Base-by-base conservation (phyloP, 2,113 vertebrate genomes). In the Peucedramus taeniatus region DNA sequence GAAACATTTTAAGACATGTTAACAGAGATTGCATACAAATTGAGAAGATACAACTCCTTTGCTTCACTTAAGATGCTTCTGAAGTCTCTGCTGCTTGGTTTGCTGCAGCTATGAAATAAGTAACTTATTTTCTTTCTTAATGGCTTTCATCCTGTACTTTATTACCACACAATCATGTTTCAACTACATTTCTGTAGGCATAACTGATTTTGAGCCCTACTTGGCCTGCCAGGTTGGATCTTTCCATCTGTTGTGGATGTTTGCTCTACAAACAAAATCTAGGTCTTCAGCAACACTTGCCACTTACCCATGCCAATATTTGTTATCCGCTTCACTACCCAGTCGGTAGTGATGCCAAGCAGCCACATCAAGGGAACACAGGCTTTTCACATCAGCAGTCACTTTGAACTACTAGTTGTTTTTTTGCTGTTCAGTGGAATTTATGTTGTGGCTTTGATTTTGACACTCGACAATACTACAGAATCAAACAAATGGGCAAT, bases 231-330 rank as follows among this genome's bases (percentile, higher is more conserved):
- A 89, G 87, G 72, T 60, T 95, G 87, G 69, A 84, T 95, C 93
- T 94, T 95, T 96, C 89, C 3, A 21, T 87, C 86, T 94, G 81
- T 87, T 82, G 65, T 82, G 77, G 87, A 78, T 92, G 49, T 95
- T 91, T 93, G 51, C 81, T 91, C 69, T 91, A n/a, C 77, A 79
- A 89, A 92, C 76, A 91, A 87, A 96, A 96, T 96, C 80, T 96
- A 94, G 94, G 94, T 95, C 95, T 95, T 94, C 94, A 82, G 94
- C 49, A 2, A 95, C 93, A 94, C 96, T 97, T 95, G 83, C 93
- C 93, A 81, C 94, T 97, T 96, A 90, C 35, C 49, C 93, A 78
- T 89, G 96, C 95, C 96, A 96, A 84, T 94, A 95, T 76, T 87
- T 68, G 77, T 97, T 95, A 96, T 89, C 72, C 18, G 83, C 96